Evolutionary conservation across 2,113 vertebrate genomes (phyloP), one percentile per base, ranked within the genome.

Genomic region (Eleginops maclovinus): DNA sequence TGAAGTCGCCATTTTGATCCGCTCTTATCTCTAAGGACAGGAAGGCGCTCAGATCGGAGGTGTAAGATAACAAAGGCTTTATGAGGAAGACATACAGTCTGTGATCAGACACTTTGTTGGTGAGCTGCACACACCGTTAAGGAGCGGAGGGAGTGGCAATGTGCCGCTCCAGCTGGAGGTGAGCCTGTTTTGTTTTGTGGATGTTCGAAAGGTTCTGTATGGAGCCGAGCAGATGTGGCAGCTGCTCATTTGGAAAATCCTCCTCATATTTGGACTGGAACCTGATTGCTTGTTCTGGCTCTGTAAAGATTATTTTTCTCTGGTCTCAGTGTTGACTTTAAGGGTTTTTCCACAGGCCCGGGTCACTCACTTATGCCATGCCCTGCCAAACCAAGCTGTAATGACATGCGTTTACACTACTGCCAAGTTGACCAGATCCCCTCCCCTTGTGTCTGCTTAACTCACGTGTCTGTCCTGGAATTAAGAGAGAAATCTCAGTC

Each of bases 41-140:
- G 51, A 54, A 46, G 61, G 59, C 8, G 13, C 22, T 71, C 31
- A 4, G 79, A 75, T 85, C 73, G 65, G 51, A 81, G 83, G 72
- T 28, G 21, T 54, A 61, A 60, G 75, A 79, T 79, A 71, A 77
- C 51, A 69, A 61, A 75, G 56, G 24, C 54, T 60, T 66, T 83
- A 64, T 77, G 15, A 78, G 24, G 64, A 87, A 82, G 78, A 84
- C 70, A 71, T 74, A 72, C 75, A 10, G 26, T 19, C 54, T 73
- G 54, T 62, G 75, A 84, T 77, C 77, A 15, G 77, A 64, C 70
- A 63, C 19, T 40, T 74, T 77, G 74, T 61, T 77, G 67, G 78
- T 61, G 19, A 11, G 28, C 14, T 51, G 75, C 63, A 13, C 59
- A 13, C 28, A 1, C 28, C 41, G 46, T 43, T 62, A 63, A 22